Percentiles rank a stretch among this genome's conserved stretches.
These are phyloP conservation scores for Florisuga fusca DNA, from an alignment of 2,797 vertebrate species.

Conservation along the genomic window DNA sequence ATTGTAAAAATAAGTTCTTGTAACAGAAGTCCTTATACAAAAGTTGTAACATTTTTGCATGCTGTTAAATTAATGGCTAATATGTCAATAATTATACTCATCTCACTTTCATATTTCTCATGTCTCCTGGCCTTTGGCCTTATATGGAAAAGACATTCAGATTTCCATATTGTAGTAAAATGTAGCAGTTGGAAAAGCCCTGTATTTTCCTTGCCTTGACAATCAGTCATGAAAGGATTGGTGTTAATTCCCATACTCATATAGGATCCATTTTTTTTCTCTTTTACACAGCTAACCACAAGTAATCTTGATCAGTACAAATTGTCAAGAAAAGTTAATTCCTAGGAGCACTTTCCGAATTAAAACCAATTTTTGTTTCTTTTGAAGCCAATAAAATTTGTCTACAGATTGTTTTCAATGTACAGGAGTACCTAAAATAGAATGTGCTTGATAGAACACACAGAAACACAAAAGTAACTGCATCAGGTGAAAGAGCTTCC, in stretches of 20 bases:
- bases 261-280: neutral
- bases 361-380: neutral
- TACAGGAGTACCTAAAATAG: neutral
- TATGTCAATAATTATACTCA: slow-evolving; percentile 18
- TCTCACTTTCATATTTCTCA: slow-evolving; percentile 21
- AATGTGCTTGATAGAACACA: neutral
- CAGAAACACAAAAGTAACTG: neutral
- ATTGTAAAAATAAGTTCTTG: neutral
- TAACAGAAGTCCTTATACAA: neutral
- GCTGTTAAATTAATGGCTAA: neutral
- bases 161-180: neutral
- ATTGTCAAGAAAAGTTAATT: neutral
- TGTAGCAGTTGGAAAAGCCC: neutral
- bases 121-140: slow-evolving; percentile 4
- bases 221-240: slow-evolving; percentile 45
- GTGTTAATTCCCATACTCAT: slow-evolving; percentile 15
- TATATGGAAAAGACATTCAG: slow-evolving; percentile 14
- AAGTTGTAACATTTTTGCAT: neutral
- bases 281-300: slow-evolving; percentile 30
- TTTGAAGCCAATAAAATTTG: neutral
- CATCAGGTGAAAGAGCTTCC: neutral
- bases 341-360: neutral
- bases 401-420: neutral
- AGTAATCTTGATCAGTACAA: slow-evolving; percentile 19
- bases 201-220: slow-evolving; percentile 13